Evolutionary conservation across 2,888 invertebrate species (phyloP).

Genomic region (Temnothorax ravouxi): DNA sequence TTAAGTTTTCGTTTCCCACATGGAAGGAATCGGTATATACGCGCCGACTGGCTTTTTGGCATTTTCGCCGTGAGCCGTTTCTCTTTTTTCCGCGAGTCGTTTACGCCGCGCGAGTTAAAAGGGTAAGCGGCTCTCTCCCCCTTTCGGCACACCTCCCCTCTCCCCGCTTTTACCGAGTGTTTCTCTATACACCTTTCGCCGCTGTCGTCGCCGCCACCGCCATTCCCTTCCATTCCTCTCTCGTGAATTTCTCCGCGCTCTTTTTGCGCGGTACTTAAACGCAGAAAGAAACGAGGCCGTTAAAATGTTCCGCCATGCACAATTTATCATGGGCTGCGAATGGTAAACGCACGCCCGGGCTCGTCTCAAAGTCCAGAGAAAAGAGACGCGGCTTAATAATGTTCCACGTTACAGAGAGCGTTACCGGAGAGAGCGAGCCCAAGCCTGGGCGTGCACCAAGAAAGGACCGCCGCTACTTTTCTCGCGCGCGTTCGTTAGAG

Average conservation of each 20-base stretch:
- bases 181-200: slow-evolving; percentile 60
- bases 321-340: slow-evolving; percentile 81
- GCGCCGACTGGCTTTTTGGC: slow-evolving; percentile 72
- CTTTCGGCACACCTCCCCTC: slow-evolving; percentile 39
- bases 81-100: slow-evolving; percentile 68
- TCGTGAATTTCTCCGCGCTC: slow-evolving; percentile 62
- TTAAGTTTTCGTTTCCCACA: slow-evolving; percentile 70
- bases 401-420: slow-evolving; percentile 63
- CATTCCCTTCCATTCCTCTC: slow-evolving; percentile 56
- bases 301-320: slow-evolving; percentile 83
- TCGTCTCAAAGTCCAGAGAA: slow-evolving; percentile 76
- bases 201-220: slow-evolving; percentile 24
- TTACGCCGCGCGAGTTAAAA: slow-evolving; percentile 71
- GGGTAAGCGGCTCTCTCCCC: slow-evolving; percentile 56
- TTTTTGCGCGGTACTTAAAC: slow-evolving; percentile 75
- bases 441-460: slow-evolving; percentile 56
- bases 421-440: slow-evolving; percentile 57
- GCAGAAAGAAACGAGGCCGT: slow-evolving; percentile 79
- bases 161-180: slow-evolving; percentile 38
- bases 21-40: slow-evolving; percentile 72
- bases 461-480: slow-evolving; percentile 51
- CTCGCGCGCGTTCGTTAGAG: slow-evolving; percentile 52
- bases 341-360: slow-evolving; percentile 75
- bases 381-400: slow-evolving; percentile 74
- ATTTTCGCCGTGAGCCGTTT: slow-evolving; percentile 65